Percentiles rank a stretch among this genome's conserved stretches.
Evolutionary conservation across 2,113 vertebrate genomes (phyloP).

Genomic region (Pluvialis apricaria): DNA sequence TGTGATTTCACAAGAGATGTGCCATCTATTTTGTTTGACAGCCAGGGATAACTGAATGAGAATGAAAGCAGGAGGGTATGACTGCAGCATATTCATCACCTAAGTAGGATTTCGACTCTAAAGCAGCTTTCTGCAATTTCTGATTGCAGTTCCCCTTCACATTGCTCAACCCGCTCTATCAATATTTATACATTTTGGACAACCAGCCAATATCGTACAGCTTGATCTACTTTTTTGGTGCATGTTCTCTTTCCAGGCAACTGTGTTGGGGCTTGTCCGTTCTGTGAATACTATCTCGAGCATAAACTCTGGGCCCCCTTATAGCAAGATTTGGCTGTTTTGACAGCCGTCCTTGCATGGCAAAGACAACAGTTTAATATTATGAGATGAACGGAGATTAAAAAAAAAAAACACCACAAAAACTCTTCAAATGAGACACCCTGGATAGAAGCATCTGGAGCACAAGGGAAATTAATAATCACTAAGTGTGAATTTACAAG

Average conservation of each 20-base stretch:
- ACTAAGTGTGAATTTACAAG: constrained; percentile 16
- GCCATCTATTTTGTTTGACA: constrained; percentile 30
- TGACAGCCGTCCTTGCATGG: neutral
- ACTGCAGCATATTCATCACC: neutral
- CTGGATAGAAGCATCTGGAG: neutral
- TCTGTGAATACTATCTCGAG: neutral
- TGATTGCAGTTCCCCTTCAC: neutral
- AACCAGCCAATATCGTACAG: neutral
- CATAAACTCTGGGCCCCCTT: neutral
- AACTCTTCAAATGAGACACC: neutral
- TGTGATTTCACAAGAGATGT: constrained; percentile 7
- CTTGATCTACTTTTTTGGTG: neutral
- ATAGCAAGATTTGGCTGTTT: constrained; percentile 11
- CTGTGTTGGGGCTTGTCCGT: constrained; percentile 12
- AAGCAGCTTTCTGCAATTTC: constrained; percentile 14
- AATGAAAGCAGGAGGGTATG: neutral
- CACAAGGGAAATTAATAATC: constrained; percentile 18
- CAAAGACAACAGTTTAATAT: constrained; percentile 4
- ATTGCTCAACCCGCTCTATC: neutral
- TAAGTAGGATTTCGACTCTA: neutral
- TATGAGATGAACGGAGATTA: neutral
- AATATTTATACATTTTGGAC: constrained; percentile 18
- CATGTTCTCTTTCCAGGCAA: neutral
- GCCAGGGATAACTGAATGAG: neutral
- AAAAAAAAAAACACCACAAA: neutral